A percentile compares a stretch with the other conserved stretches of the same genome.
These are phyloP conservation scores for Ianthella basta DNA, from an alignment of 37 sponge, comb jelly and placozoan species.

Conservation along the genomic window DNA sequence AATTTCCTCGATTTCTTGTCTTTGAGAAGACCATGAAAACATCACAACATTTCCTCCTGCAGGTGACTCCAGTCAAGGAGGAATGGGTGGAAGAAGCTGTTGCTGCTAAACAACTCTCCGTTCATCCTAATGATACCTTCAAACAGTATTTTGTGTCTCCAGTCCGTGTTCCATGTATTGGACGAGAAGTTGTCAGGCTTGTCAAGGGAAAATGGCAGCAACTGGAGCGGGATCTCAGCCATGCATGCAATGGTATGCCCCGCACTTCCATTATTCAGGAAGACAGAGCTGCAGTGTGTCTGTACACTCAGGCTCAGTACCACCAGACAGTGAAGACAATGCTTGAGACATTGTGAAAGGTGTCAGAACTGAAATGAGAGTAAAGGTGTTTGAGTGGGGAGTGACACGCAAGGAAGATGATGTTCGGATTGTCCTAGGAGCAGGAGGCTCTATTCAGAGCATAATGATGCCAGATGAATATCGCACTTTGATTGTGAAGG, in stretches of 20 bases:
- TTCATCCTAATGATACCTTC: conserved; percentile 37
- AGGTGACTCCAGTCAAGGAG: conserved; percentile 59
- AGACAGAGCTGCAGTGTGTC: conserved; percentile 29
- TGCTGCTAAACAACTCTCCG: conserved; percentile 9
- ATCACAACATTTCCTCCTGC: conserved; percentile 62
- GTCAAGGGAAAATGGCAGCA: neutral
- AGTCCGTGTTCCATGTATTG: conserved; percentile 25
- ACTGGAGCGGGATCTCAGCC: neutral
- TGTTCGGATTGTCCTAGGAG: conserved; percentile 50
- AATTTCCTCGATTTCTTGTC: conserved; percentile 40
- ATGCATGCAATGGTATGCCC: neutral
- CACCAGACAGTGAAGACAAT: conserved; percentile 14
- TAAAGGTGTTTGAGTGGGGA: conserved; percentile 28
- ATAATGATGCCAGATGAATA: conserved; percentile 64
- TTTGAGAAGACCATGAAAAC: conserved; percentile 75
- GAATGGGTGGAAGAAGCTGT: conserved; percentile 78
- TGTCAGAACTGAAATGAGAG: conserved; percentile 23
- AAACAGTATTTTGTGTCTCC: conserved; percentile 34
- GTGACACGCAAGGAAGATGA: conserved; percentile 39
- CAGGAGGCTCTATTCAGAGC: conserved; percentile 54
- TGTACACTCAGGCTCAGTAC: conserved; percentile 9
- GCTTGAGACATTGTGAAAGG: neutral
- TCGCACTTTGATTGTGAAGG: conserved; percentile 40
- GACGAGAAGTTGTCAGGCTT: conserved; percentile 5
- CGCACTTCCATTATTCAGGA: neutral